Conservation (phyloP, 2,888 invertebrate species). For the Orthosia incerta region DNA sequence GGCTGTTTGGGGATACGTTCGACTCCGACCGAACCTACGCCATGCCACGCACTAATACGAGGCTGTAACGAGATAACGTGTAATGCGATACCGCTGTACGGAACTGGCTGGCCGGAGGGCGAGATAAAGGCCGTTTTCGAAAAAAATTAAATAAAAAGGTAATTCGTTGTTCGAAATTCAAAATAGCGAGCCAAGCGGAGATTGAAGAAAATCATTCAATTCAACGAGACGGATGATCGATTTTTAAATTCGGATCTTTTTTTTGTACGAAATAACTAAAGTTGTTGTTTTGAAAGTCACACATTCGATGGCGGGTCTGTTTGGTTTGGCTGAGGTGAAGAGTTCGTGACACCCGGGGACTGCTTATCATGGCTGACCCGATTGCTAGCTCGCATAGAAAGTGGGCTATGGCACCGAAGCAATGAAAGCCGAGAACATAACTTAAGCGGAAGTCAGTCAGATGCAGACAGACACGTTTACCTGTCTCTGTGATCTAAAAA, state of each 20-base stretch:
- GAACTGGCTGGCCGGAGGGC: constrained; percentile 84
- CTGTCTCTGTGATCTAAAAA: constrained; percentile 68
- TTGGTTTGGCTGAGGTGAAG: constrained; percentile 41
- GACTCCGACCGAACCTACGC: constrained; percentile 65
- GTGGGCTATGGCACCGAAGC: constrained; percentile 45
- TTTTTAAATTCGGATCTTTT: constrained; percentile 64
- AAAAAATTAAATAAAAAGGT: constrained; percentile 79
- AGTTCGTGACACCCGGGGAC: constrained; percentile 47
- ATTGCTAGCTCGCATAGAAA: constrained; percentile 55
- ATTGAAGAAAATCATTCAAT: constrained; percentile 79
- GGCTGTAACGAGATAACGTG: constrained; percentile 86
- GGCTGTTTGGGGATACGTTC: constrained; percentile 58
- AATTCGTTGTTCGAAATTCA: constrained; percentile 84
- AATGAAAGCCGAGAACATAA: constrained; percentile 58
- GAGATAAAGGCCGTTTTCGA: constrained; percentile 85
- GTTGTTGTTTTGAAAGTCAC: constrained; percentile 37
- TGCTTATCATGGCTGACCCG: constrained; percentile 55
- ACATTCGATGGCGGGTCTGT: constrained; percentile 17
- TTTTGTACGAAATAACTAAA: constrained; percentile 28
- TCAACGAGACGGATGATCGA: constrained; percentile 75
- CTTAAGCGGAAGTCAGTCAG: constrained; percentile 50
- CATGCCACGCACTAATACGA: constrained; percentile 76
- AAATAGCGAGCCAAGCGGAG: constrained; percentile 81
- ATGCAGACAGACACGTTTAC: constrained; percentile 57
- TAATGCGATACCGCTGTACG: constrained; percentile 88